phyloP scores from a whole-genome alignment of 2,888 invertebrate genomes.

The Eustalomyia histrio region DNA sequence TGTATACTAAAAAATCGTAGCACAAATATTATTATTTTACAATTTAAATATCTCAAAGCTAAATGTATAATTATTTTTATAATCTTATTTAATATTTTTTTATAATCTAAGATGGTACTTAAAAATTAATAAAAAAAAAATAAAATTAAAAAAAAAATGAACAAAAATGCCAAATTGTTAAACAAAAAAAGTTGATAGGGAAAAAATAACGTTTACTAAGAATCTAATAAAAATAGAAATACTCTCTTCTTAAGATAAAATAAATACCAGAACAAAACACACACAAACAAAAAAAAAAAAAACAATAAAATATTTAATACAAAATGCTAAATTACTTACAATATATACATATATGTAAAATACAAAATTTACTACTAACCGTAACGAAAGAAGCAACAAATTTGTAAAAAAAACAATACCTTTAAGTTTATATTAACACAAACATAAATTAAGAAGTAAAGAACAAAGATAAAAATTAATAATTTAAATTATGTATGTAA shows the following conservation, averaged over 20 bases:
- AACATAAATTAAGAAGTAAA: conserved; percentile 13
- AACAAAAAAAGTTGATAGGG: conserved; percentile 50
- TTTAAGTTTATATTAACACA: conserved; percentile 27
- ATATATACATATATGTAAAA: background rate
- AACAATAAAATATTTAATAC: conserved; percentile 12
- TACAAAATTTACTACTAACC: conserved; percentile 1
- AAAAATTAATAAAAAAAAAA: conserved; percentile 48
- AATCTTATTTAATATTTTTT: conserved; percentile 28
- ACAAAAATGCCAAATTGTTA: conserved; percentile 52
- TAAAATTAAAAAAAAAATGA: background rate
- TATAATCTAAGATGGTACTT: conserved; percentile 47
- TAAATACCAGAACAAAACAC: background rate
- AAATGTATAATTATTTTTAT: conserved; percentile 51
- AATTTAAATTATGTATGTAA: conserved; percentile 20
- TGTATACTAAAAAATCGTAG: conserved; percentile 7
- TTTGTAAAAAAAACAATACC: conserved; percentile 9
- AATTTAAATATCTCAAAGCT: conserved; percentile 31
- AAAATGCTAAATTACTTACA: conserved; percentile 7
- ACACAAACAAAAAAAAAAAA: conserved; percentile 13
- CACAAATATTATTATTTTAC: conserved; percentile 15
- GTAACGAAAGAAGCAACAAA: conserved; percentile 7
- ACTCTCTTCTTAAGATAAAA: conserved; percentile 30
- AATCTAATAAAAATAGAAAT: conserved; percentile 26
- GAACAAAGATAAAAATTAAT: background rate
- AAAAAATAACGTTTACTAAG: conserved; percentile 51